phyloP scores from a whole-genome alignment of 2,113 vertebrate genomes.

The Cairina moschata region DNA sequence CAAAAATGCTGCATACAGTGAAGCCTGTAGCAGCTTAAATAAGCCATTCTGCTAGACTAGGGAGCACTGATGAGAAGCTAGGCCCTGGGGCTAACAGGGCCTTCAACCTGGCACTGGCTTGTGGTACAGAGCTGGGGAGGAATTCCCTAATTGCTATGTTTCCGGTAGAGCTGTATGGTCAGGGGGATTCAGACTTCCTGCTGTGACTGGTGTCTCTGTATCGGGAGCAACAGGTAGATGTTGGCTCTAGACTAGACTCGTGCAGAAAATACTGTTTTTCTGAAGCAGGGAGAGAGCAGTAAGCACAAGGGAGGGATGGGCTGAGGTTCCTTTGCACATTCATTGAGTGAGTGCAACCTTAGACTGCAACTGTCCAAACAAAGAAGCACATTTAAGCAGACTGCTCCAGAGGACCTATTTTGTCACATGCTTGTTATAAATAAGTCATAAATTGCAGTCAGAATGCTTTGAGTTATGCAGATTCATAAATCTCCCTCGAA shows the following conservation, averaged over 20 bases:
- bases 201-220: background rate
- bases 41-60: background rate
- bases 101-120: background rate
- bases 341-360: background rate
- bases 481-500: background rate
- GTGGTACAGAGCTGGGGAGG: background rate
- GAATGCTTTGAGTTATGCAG: background rate
- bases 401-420: background rate
- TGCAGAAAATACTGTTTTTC: background rate
- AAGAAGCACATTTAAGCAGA: background rate
- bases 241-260: background rate
- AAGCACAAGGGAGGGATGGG: constrained; percentile 9
- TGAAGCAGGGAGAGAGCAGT: background rate
- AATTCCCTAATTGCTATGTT: background rate
- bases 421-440: background rate
- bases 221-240: background rate
- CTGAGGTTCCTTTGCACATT: background rate
- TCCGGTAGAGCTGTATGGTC: background rate
- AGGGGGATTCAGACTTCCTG: background rate
- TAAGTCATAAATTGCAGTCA: constrained; percentile 8
- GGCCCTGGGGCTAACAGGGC: background rate
- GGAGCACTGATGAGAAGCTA: background rate
- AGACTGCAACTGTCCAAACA: background rate
- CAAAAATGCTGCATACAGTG: background rate
- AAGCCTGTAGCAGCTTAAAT: background rate